These are phyloP conservation scores for Coptodon bakossiorum DNA, from an alignment of 2,113 vertebrate species.

Conservation along the genomic window DNA sequence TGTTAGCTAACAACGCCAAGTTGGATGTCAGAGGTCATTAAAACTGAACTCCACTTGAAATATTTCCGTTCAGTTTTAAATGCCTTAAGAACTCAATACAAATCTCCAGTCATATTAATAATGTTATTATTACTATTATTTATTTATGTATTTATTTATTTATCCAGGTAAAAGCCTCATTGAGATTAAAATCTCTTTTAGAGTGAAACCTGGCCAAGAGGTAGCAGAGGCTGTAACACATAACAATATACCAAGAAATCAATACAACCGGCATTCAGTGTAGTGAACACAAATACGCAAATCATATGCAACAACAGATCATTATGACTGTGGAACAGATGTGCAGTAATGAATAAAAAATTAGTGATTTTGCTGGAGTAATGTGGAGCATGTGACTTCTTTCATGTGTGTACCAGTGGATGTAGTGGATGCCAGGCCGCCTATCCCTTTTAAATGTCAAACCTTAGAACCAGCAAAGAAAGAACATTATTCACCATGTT, in stretches of 20 bases:
- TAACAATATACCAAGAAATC: neutral
- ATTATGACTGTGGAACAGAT: neutral
- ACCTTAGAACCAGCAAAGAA: neutral
- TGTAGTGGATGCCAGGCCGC: rapidly evolving
- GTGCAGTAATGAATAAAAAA: neutral
- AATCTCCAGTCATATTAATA: neutral
- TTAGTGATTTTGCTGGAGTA: neutral
- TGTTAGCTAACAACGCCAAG: neutral
- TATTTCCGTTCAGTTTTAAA: neutral
- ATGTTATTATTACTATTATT: neutral
- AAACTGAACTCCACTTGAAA: neutral
- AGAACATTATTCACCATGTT: neutral
- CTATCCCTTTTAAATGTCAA: neutral
- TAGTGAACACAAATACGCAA: neutral
- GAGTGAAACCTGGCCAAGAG: neutral
- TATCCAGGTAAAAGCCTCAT: neutral
- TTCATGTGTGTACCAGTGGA: neutral
- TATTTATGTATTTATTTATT: neutral
- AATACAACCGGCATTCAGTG: neutral
- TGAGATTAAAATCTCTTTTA: neutral
- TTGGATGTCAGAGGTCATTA: neutral
- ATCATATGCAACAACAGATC: neutral
- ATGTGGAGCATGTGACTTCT: neutral
- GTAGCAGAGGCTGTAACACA: neutral
- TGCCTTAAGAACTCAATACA: neutral